phyloP scores from a whole-genome alignment of 1,140 invertebrate genomes.

The Delia radicum region DNA sequence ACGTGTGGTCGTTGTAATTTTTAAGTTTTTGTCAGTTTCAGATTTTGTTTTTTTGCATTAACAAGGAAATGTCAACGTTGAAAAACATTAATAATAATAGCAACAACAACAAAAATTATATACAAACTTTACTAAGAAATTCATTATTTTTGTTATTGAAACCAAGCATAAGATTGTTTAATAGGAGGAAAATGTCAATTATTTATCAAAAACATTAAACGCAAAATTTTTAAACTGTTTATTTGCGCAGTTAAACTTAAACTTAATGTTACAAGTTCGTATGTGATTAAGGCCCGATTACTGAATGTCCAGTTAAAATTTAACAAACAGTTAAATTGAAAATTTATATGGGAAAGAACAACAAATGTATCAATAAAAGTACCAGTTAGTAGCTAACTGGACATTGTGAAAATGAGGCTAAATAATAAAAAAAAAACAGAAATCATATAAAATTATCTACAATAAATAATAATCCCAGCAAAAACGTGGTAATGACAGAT shows the following conservation, averaged over 20 bases:
- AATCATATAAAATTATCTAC: too few species aligned
- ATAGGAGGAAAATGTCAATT: neutral
- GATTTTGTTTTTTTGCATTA: neutral
- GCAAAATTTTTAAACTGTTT: neutral
- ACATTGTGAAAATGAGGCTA: too few species aligned
- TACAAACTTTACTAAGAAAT: neutral
- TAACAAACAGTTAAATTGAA: too few species aligned
- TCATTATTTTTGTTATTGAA: neutral
- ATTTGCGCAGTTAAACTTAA: neutral
- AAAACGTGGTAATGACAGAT: too few species aligned
- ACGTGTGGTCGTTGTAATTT: neutral
- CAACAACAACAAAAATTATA: neutral
- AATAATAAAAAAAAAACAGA: too few species aligned
- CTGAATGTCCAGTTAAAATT: too few species aligned
- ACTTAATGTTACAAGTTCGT: neutral
- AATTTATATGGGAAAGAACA: too few species aligned
- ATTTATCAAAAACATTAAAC: neutral
- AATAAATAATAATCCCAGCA: too few species aligned
- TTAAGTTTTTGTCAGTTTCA: neutral
- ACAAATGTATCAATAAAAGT: too few species aligned
- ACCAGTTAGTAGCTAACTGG: too few species aligned
- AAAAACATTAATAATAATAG: neutral
- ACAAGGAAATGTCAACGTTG: slow-evolving; percentile 3
- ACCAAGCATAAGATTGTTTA: slow-evolving; percentile 4
- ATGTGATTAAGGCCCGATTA: too few species aligned